Conservation (phyloP, 1,140 invertebrate genomes). For the Thalassaphorura encarpata region DNA sequence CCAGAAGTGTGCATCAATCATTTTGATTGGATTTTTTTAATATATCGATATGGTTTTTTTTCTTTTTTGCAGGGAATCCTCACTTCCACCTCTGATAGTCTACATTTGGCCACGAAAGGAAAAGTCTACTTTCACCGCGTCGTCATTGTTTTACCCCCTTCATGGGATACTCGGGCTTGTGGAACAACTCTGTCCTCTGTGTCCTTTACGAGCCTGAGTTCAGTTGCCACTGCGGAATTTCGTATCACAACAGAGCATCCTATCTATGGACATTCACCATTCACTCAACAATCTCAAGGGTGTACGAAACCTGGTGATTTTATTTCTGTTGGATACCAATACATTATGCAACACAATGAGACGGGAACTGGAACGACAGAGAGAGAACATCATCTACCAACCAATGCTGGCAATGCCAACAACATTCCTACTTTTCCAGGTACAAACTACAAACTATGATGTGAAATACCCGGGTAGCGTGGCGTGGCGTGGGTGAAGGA, state of each 20-base stretch:
- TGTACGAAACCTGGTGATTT: slow-evolving; percentile 50
- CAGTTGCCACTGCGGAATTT: slow-evolving; percentile 41
- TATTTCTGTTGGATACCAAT: slow-evolving; percentile 43
- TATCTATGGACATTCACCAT: slow-evolving; percentile 42
- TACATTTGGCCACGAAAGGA: slow-evolving; percentile 44
- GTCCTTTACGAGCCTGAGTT: slow-evolving; percentile 29
- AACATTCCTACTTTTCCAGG: slow-evolving; percentile 1
- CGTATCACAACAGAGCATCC: slow-evolving; percentile 40
- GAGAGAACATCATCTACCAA: too few species aligned
- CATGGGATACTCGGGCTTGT: slow-evolving; percentile 38
- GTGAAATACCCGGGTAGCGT: neutral
- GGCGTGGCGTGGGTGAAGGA: neutral
- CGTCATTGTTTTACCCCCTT: slow-evolving; percentile 44
- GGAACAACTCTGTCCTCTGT: slow-evolving; percentile 27
- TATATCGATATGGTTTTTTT: slow-evolving; percentile 20
- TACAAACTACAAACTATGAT: neutral
- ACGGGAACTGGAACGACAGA: slow-evolving; percentile 7
- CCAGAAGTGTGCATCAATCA: too few species aligned
- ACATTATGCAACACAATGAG: slow-evolving; percentile 26
- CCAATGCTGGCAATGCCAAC: neutral
- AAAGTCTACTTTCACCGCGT: slow-evolving; percentile 43
- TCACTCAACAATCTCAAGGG: slow-evolving; percentile 49
- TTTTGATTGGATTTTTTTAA: neutral
- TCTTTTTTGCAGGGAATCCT: slow-evolving; percentile 42
- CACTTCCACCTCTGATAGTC: slow-evolving; percentile 41